Evolutionary conservation across 2,888 invertebrate genomes (phyloP).

Genomic region (Dioctria rufipes): DNA sequence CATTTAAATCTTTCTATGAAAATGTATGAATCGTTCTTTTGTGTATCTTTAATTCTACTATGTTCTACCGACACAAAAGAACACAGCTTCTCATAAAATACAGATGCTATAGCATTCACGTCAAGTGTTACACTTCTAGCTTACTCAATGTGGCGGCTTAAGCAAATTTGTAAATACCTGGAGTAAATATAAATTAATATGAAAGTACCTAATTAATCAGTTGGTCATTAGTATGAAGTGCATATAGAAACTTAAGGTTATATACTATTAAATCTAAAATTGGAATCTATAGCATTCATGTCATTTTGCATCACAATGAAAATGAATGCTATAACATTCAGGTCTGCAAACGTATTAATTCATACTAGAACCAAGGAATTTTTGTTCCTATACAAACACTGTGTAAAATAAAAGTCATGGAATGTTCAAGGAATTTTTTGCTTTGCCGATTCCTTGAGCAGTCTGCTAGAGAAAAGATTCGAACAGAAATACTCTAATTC

Average conservation of each 20-base stretch:
- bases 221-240: slow-evolving; percentile 32
- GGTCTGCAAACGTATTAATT: slow-evolving; percentile 52
- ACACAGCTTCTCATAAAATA: background rate
- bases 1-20: no score
- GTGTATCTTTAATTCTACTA: no score
- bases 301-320: slow-evolving; percentile 53
- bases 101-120: background rate
- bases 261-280: slow-evolving; percentile 31
- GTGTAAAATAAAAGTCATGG: no score
- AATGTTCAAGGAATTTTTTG: no score
- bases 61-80: background rate
- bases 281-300: slow-evolving; percentile 46
- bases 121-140: background rate
- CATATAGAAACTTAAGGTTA: slow-evolving; percentile 27
- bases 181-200: slow-evolving; percentile 23
- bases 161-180: slow-evolving; percentile 7
- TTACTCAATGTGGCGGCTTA: background rate
- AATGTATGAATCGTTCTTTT: no score
- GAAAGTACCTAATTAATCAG: slow-evolving; percentile 18
- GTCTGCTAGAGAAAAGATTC: no score
- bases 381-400: no score
- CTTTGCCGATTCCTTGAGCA: no score
- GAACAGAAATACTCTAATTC: no score
- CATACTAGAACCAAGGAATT: no score
- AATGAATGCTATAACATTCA: slow-evolving; percentile 53